phyloP scores from a whole-genome alignment of 2,113 vertebrate species.

The Mus pahari region DNA sequence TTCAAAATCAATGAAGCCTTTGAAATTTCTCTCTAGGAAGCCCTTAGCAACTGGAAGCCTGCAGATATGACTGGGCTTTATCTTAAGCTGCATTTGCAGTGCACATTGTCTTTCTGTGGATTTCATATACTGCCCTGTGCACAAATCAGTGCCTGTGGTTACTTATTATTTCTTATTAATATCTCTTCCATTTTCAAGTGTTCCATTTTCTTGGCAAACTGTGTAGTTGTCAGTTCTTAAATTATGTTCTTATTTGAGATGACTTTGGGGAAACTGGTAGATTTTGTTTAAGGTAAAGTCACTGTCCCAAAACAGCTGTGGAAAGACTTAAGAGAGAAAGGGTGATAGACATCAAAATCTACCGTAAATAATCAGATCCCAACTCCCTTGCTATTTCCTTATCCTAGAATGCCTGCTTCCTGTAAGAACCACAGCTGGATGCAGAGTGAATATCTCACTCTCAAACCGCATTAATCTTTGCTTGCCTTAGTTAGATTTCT shows the following conservation, averaged over 20 bases:
- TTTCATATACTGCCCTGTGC: background rate
- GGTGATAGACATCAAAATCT: background rate
- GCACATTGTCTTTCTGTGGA: background rate
- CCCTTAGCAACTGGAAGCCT: background rate
- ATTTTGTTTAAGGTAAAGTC: background rate
- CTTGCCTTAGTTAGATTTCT: slow-evolving; percentile 23
- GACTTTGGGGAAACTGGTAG: background rate
- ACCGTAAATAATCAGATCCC: background rate
- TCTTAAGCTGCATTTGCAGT: background rate
- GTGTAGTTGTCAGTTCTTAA: background rate
- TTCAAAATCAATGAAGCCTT: background rate
- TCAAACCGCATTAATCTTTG: background rate
- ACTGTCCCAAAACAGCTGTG: background rate
- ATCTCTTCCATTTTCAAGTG: background rate
- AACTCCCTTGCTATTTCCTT: background rate
- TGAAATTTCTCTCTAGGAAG: background rate
- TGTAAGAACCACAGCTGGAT: background rate
- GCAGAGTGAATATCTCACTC: background rate
- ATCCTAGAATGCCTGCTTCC: background rate
- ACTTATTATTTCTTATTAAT: background rate
- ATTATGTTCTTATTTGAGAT: slow-evolving; percentile 3
- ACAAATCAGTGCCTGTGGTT: background rate
- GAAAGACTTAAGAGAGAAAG: background rate
- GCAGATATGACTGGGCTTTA: background rate
- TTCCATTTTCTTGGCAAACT: background rate